Conservation (phyloP, 2,113 vertebrate species). For the Zapus hudsonius region DNA sequence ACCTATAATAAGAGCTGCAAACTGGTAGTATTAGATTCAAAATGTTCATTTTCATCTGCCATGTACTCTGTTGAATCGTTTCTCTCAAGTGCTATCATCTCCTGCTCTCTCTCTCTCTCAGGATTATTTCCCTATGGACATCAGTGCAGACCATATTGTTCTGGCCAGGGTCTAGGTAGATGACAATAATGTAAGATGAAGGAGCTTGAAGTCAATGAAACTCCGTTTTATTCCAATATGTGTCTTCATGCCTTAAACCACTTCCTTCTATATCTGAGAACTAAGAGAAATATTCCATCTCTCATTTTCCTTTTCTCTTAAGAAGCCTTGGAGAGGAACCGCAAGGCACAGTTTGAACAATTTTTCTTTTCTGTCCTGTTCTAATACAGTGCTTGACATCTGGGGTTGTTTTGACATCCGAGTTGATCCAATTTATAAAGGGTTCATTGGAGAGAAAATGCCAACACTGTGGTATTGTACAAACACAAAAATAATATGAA, state of each 20-base stretch:
- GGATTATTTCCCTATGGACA: accelerated
- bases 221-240: not conserved
- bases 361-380: not conserved
- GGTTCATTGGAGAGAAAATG: not conserved
- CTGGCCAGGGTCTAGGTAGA: not conserved
- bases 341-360: not conserved
- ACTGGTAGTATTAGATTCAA: accelerated
- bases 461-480: not conserved
- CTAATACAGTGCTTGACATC: not conserved
- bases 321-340: not conserved
- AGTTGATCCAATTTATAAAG: not conserved
- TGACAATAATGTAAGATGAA: not conserved
- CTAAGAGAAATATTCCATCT: not conserved
- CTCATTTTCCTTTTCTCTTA: not conserved
- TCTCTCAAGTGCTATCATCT: not conserved
- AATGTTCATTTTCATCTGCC: not conserved
- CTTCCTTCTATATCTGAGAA: not conserved
- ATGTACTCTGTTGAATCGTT: not conserved
- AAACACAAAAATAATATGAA: not conserved
- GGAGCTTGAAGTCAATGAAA: not conserved
- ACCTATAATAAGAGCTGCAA: not conserved
- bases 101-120: not conserved
- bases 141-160: not conserved
- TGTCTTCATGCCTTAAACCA: not conserved
- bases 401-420: not conserved